These are phyloP conservation scores for Poeciliopsis prolifica DNA, from an alignment of 2,113 vertebrate species.

Conservation along the genomic window DNA sequence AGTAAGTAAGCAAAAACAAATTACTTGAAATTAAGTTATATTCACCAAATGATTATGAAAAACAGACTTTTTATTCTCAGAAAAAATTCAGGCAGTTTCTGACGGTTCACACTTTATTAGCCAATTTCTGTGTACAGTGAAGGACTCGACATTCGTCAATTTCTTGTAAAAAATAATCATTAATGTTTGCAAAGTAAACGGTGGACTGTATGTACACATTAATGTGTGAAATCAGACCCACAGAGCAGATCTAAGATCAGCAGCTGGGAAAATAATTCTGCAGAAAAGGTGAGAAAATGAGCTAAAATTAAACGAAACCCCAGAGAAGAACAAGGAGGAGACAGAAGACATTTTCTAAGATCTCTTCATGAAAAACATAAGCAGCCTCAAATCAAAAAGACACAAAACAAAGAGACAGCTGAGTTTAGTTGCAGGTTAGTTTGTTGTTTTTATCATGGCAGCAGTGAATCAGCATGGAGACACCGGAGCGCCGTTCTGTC, in stretches of 20 bases:
- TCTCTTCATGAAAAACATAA: constrained; percentile 3
- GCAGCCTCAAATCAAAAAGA: neutral
- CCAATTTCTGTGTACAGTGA: constrained; percentile 44
- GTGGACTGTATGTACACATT: constrained; percentile 41
- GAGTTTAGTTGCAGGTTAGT: constrained; percentile 34
- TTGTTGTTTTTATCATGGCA: constrained; percentile 43
- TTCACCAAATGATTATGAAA: neutral
- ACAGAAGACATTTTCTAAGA: neutral
- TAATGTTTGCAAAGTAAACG: constrained; percentile 39
- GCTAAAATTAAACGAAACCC: constrained; percentile 14
- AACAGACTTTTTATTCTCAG: neutral
- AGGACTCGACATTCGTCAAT: constrained; percentile 1
- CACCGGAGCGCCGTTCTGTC: constrained; percentile 29
- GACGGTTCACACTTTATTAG: constrained; percentile 65
- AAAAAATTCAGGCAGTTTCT: constrained; percentile 15
- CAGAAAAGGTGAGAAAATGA: constrained; percentile 5
- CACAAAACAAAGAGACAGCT: constrained; percentile 20
- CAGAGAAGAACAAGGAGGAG: neutral
- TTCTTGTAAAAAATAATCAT: constrained; percentile 24
- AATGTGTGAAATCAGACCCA: constrained; percentile 27
- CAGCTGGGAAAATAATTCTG: constrained; percentile 38
- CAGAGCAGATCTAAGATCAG: constrained; percentile 35
- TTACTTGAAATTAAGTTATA: neutral
- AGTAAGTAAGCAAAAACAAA: no score
- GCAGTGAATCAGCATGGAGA: constrained; percentile 20